phyloP scores from a whole-genome alignment of 1,140 invertebrate genomes.

The Stegodyphus mimosarum region DNA sequence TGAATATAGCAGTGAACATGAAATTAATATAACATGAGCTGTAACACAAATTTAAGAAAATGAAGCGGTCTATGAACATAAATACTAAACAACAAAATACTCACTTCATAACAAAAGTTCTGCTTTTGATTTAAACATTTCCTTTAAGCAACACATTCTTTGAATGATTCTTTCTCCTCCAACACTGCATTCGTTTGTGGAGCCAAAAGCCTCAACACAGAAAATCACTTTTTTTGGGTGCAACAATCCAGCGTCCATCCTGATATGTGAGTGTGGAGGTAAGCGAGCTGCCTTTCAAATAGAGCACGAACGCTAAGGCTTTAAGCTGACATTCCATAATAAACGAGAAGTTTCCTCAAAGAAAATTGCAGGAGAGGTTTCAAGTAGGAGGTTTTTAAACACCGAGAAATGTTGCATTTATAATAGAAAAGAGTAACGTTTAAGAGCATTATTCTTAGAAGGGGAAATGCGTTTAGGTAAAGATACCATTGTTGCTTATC shows the following conservation, averaged over 20 bases:
- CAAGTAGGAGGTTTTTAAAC: slow-evolving; percentile 22
- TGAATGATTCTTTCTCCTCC: no score
- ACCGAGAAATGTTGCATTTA: slow-evolving; percentile 43
- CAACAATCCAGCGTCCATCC: neutral
- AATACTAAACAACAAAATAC: no score
- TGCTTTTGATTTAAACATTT: no score
- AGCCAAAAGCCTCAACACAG: neutral
- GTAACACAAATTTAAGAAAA: no score
- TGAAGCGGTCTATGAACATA: no score
- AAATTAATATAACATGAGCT: no score
- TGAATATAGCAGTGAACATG: no score
- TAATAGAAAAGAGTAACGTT: slow-evolving; percentile 30
- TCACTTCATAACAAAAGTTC: no score
- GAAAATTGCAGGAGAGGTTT: neutral
- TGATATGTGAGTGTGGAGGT: neutral
- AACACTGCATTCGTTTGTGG: no score
- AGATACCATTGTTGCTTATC: slow-evolving; percentile 38
- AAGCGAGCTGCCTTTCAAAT: neutral
- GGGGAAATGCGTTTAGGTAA: slow-evolving; percentile 4
- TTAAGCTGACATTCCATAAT: slow-evolving; percentile 1
- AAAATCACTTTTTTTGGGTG: slow-evolving; percentile 6
- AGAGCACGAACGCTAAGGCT: neutral
- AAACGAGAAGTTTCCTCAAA: neutral
- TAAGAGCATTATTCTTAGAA: slow-evolving; percentile 43
- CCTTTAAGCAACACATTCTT: no score